Conservation (phyloP, 1,140 invertebrate genomes). For the Brachionus asplanchnoidis region DNA sequence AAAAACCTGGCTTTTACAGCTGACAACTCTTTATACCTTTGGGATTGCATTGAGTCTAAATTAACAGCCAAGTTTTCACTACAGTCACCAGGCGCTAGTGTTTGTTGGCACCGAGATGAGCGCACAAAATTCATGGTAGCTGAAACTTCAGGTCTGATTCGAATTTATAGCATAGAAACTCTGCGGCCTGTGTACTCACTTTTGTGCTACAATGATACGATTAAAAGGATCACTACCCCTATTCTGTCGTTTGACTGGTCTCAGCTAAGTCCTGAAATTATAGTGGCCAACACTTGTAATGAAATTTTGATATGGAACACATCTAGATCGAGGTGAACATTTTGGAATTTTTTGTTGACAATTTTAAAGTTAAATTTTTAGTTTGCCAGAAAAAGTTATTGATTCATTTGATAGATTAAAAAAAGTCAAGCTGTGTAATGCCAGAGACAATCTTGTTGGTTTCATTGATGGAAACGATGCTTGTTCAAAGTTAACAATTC, state of each 20-base stretch:
- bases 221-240: background rate
- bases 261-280: background rate
- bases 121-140: constrained; percentile 8
- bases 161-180: constrained; percentile 1
- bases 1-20: background rate
- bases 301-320: constrained; percentile 23
- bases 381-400: background rate
- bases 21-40: background rate
- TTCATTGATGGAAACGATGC: constrained; percentile 7
- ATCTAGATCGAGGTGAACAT: background rate
- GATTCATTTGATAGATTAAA: constrained; percentile 1
- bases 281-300: background rate
- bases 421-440: background rate
- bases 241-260: constrained; percentile 22
- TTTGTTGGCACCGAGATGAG: constrained; percentile 28
- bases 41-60: constrained; percentile 1
- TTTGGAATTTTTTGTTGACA: background rate
- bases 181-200: background rate
- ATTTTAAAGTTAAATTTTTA: too few relatives aligned
- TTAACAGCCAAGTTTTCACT: constrained; percentile 4
- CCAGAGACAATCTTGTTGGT: background rate
- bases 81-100: background rate
- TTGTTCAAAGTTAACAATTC: constrained; percentile 15
- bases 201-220: background rate
- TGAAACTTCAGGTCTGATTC: background rate